Conservation (phyloP, 2,113 vertebrate species). For the Acrocephalus arundinaceus region DNA sequence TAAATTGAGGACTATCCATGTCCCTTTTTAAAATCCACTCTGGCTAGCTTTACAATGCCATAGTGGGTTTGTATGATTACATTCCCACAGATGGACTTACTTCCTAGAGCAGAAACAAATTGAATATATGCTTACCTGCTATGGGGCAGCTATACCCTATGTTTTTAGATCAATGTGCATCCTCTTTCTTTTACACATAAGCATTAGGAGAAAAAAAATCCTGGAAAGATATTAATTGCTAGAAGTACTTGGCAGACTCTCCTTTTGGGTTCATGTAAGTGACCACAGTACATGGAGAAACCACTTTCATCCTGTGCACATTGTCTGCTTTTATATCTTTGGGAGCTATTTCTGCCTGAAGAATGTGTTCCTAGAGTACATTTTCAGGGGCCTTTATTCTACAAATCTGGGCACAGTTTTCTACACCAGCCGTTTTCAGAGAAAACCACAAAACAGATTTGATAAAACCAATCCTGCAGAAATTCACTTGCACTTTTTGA, state of each 20-base stretch:
- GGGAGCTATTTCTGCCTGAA: not conserved
- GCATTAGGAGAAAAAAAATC: not conserved
- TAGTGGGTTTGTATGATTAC: not conserved
- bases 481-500: not conserved
- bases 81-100: not conserved
- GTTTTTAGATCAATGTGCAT: not conserved
- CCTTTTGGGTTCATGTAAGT: not conserved
- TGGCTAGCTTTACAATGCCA: not conserved
- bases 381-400: not conserved
- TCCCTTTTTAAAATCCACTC: not conserved
- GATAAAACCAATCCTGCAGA: not conserved
- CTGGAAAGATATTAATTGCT: not conserved
- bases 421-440: not conserved
- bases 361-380: not conserved
- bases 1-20: not conserved
- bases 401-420: not conserved
- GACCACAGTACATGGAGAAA: not conserved
- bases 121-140: not conserved
- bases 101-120: not conserved
- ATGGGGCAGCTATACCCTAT: not conserved
- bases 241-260: not conserved
- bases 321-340: not conserved
- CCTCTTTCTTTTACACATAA: not conserved
- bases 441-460: not conserved
- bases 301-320: not conserved